A percentile compares a stretch with the other conserved stretches of the same genome.
These are phyloP conservation scores for Brachionus paranguensis DNA, from an alignment of 1,140 invertebrate species.

Conservation along the genomic window DNA sequence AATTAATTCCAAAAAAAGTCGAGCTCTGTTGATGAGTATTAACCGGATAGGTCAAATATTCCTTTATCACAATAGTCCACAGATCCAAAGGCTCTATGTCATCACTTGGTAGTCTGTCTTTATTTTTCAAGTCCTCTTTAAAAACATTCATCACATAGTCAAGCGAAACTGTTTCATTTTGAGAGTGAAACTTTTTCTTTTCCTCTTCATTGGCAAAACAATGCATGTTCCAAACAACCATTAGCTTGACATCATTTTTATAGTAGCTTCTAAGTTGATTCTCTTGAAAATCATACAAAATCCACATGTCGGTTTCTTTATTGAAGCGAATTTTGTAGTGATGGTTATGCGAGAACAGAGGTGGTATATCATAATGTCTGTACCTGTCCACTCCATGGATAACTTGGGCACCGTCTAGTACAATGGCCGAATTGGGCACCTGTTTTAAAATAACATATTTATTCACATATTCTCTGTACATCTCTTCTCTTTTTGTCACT, in stretches of 20 bases:
- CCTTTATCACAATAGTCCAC: conserved; percentile 20
- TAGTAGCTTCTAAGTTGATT: conserved; percentile 17
- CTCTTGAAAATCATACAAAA: conserved; percentile 15
- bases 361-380: conserved; percentile 16
- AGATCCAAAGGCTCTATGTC: conserved; percentile 7
- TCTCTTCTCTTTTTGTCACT: neutral
- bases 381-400: conserved; percentile 32
- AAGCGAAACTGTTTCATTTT: neutral
- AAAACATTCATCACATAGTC: conserved; percentile 11
- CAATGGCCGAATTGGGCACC: conserved; percentile 1
- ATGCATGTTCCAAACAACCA: conserved; percentile 34
- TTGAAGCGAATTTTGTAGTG: conserved; percentile 13
- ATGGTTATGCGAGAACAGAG: conserved; percentile 8
- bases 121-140: conserved; percentile 14
- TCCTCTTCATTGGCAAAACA: conserved; percentile 31
- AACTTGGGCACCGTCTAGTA: conserved; percentile 20
- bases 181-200: conserved; percentile 19
- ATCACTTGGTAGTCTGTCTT: neutral
- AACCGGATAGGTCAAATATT: conserved; percentile 21
- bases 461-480: neutral
- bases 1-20: conserved; percentile 28
- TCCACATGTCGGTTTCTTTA: neutral
- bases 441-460: conserved; percentile 30
- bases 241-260: conserved; percentile 24
- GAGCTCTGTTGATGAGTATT: conserved; percentile 31